Evolutionary conservation across 2,888 invertebrate species (phyloP), one percentile per base, ranked within the genome.

Genomic region (Margaritifera margaritifera): DNA sequence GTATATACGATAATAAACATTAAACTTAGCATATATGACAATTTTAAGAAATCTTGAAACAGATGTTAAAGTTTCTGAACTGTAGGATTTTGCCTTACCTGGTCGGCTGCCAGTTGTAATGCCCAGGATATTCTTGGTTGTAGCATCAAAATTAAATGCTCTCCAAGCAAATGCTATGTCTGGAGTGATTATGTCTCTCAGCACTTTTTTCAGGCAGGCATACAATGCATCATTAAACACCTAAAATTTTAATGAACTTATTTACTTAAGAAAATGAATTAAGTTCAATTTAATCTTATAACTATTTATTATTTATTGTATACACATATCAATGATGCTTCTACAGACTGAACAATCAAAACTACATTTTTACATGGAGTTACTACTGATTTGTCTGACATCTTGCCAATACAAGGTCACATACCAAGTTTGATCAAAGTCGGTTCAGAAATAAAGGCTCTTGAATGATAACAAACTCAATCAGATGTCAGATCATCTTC

Each of bases 81-180:
- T 42, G 42, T 3, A 15, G 15, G 42, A 42, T 42, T 55, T 15
- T 55, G 22, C 55, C 75, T 70, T 72, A 88, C 89, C 87, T 74
- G 89, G 89, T 69, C 89, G 73, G 66, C 86, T 87, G 53, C 82
- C 80, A 27, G 65, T 68, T 24, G 77, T 71, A 15, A 77, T 72
- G 42, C 81, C 80, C 24, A 90, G 79, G 31, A 87, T 84, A 79
- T 89, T 89, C 58, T 80, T 82, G 8, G 86, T 83, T 6, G 83
- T 86, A 19, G 78, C 75, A 72, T 90, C 90, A 79, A 84, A 87
- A 73, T 79, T 85, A 69, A 90, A 85, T 6, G 85, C 84, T 59
- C 89, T 77, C 88, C 88, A 89, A 1, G 90, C 89, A 82, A 86
- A 86, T 6, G 87, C 86, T 74, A 89, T 82, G 42, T 89, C 88